phyloP scores from a whole-genome alignment of 2,888 invertebrate genomes.

The Bimastos eiseni region DNA sequence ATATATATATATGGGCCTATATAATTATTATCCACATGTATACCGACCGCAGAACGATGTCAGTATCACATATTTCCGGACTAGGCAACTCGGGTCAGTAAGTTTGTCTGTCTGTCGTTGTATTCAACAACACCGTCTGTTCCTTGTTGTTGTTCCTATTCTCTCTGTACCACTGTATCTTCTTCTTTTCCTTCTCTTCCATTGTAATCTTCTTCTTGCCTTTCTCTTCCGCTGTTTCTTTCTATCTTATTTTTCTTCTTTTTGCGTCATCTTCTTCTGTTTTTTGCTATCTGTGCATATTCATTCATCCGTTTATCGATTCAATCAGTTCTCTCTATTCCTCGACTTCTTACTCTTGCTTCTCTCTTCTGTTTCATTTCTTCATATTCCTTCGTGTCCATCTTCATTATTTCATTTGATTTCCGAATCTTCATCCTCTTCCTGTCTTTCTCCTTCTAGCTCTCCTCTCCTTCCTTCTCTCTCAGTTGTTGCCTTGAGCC shows the following conservation, averaged over 20 bases:
- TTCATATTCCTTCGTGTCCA: background rate
- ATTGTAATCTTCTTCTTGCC: background rate
- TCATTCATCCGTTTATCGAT: too few species aligned
- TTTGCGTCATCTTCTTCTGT: background rate
- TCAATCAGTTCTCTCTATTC: too few species aligned
- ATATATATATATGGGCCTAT: too few species aligned
- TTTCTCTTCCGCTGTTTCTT: background rate
- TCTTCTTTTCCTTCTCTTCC: too few species aligned
- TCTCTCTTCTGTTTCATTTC: background rate
- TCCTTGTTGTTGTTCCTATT: too few species aligned
- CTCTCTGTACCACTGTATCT: background rate
- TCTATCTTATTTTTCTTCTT: background rate
- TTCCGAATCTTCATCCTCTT: too few species aligned
- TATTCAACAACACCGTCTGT: background rate
- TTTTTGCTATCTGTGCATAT: too few species aligned
- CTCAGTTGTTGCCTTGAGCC: background rate
- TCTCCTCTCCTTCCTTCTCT: background rate
- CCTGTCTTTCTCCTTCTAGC: background rate
- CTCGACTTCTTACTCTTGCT: background rate
- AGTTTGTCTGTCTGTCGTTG: background rate
- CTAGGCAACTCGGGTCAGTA: background rate
- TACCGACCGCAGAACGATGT: background rate
- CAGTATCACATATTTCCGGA: background rate
- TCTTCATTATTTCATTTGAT: background rate
- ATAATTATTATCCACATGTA: too few species aligned